Percentiles rank a stretch among this genome's conserved stretches.
Conservation (phyloP, 2,113 vertebrate species). For the Amphiprion percula region DNA sequence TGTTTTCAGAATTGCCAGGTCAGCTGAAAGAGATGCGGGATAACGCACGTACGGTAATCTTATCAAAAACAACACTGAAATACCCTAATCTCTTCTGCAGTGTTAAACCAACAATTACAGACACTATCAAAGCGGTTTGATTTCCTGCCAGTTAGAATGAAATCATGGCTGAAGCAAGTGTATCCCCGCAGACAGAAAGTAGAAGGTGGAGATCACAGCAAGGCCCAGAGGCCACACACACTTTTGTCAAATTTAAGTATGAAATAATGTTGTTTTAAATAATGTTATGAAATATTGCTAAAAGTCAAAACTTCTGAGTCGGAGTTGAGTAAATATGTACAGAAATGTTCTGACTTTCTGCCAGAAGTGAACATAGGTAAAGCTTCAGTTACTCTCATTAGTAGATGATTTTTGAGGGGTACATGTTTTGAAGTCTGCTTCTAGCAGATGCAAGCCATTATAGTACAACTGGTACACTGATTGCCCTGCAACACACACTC, state of each 20-base stretch:
- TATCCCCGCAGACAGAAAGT: slow-evolving; percentile 46
- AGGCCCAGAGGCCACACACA: background rate
- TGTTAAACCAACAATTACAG: slow-evolving; percentile 76
- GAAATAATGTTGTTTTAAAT: background rate
- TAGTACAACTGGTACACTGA: slow-evolving; percentile 70
- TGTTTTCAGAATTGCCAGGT: slow-evolving; percentile 57
- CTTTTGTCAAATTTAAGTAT: background rate
- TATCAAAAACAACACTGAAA: slow-evolving; percentile 68
- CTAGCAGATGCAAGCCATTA: slow-evolving; percentile 82
- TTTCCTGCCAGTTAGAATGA: slow-evolving; percentile 77
- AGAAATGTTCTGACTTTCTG: slow-evolving; percentile 2
- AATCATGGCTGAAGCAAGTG: slow-evolving; percentile 68
- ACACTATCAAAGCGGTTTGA: slow-evolving; percentile 73
- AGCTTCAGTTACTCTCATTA: slow-evolving; percentile 47
- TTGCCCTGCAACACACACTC: slow-evolving; percentile 50
- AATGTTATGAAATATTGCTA: background rate
- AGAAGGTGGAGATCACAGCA: slow-evolving; percentile 17
- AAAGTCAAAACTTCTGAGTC: background rate
- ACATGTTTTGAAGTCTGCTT: slow-evolving; percentile 68
- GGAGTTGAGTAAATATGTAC: background rate
- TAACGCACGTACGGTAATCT: slow-evolving; percentile 80
- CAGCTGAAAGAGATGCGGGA: slow-evolving; percentile 71
- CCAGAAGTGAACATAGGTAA: slow-evolving; percentile 25
- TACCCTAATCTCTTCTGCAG: slow-evolving; percentile 70
- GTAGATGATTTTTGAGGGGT: slow-evolving; percentile 50